A percentile compares a stretch with the other conserved stretches of the same genome.
phyloP scores from a whole-genome alignment of 2,113 vertebrate genomes.

The Mungos mungo region DNA sequence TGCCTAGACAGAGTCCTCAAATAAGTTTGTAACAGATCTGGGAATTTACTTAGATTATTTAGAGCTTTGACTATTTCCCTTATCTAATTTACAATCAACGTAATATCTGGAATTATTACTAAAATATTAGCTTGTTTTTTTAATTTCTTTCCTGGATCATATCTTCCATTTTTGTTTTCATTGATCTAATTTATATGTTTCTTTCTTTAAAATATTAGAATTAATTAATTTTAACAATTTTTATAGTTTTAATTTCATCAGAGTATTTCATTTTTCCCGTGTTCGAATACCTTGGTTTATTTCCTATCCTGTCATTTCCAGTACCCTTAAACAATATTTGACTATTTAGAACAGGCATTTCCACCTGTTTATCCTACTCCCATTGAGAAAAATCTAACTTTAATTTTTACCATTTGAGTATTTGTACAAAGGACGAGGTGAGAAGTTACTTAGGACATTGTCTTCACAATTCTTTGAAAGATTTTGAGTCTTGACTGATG shows the following conservation, averaged over 20 bases:
- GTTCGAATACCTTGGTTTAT: not conserved
- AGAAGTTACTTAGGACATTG: too few species aligned
- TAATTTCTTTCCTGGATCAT: not conserved
- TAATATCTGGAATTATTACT: not conserved
- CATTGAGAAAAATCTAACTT: not conserved
- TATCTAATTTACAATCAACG: not conserved
- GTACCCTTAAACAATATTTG: conserved; percentile 2
- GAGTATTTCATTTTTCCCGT: not conserved
- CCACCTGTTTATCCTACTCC: not conserved
- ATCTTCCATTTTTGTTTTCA: not conserved
- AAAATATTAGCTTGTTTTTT: not conserved
- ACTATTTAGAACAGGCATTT: not conserved
- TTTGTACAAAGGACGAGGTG: not conserved
- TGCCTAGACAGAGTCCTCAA: not conserved
- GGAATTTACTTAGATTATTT: not conserved
- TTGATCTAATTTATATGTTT: not conserved
- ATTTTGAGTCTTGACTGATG: not conserved
- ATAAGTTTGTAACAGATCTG: not conserved
- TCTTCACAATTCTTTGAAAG: not conserved
- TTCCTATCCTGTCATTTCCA: not conserved
- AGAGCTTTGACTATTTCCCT: not conserved
- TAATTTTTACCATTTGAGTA: not conserved
- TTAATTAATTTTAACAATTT: not conserved
- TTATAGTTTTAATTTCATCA: not conserved
- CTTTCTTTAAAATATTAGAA: not conserved